Base-by-base conservation (phyloP, 30 jellyfish, hydroid and myxozoan species). In the Pseudorhiza aurosa region DNA sequence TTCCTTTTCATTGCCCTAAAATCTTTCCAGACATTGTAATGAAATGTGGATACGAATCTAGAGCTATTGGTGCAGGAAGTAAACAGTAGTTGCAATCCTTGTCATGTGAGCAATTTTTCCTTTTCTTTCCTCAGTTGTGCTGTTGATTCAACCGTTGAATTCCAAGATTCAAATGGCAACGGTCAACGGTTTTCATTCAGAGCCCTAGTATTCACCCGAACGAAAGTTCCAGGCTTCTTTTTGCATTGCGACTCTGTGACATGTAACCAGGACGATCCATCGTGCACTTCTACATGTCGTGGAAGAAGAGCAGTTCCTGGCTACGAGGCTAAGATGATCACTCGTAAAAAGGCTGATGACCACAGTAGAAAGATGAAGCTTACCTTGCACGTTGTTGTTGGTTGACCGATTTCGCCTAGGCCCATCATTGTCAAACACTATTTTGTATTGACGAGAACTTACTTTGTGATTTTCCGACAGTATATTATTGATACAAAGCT, bases 111-210 rank as follows among this genome's bases (percentile, higher is more conserved):
- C n/a, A n/a, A n/a, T n/a, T n/a, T n/a, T n/a, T n/a, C n/a, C n/a
- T n/a, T n/a, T n/a, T n/a, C n/a, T n/a, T n/a, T n/a, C n/a, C 67
- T 27, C 26, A 85, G 96, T 8, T 85, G 96, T 40, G 83, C 96
- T 0, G 77, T 72, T 11, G 96, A 85, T 55, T 70, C 85, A 22
- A 85, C 96, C 15, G 96, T 85, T 29, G 30, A 28, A 31, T 73
- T 85, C 53, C 67, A 29, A 26, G 25, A 57, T 1, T 17, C 71
- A 21, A 36, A 25, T 2, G 85, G 81, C 56, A 65, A 33, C 37
- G 96, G 96, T n/a, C 85, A 62, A 36, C 18, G 74, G 22, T 85
- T 85, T 59, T 85, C 96, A 21, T 85, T 85, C 77, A 26, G 63
- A 6, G 50, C 96, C 17, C 62, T 73, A 14, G 51, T 63, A 15